Evolutionary conservation across 2,888 invertebrate species (phyloP), one percentile per base, ranked within the genome.

Genomic region (Ophion costatus): DNA sequence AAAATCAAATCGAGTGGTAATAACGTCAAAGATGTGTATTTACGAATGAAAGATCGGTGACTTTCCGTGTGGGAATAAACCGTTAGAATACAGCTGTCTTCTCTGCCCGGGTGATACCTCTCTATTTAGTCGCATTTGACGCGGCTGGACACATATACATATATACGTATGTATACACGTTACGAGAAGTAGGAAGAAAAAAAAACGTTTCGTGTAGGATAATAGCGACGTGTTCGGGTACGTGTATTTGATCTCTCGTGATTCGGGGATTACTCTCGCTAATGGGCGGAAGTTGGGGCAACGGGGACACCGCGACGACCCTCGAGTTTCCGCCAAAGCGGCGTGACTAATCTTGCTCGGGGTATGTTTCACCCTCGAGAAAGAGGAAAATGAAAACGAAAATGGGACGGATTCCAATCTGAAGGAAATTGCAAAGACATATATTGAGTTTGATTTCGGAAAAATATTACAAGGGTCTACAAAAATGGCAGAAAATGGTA

Each of bases 301-400:
- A 86, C 14, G 61, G 45, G 33, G 45, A 61, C 64, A 29, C 78
- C 45, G 42, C 59, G 79, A 56, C 75, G 81, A 38, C 77, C 69
- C 66, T n/a, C 45, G 77, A 76, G 74, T 69, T 82, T 77, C 70
- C 63, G 73, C 69, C 66, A 86, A 87, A 88, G 86, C 87, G 81
- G 80, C 88, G 87, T 87, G 82, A 87, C 88, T 78, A 86, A 88
- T 87, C 63, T 83, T 63, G 56, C 57, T 61, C 38, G 64, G 38
- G 45, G 64, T 9, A 29, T 61, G 56, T 59, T 83, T 83, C 83
- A 77, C 85, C 86, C 86, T 78, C 57, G 66, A 78, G 38, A 70
- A 77, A 64, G 17, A 45, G 20, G 51, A n/a, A 75, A 51, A 51
- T 51, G 51, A n/a, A 64, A 51, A 51, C 11, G 51, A 51, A 45